Evolutionary conservation across 2,888 invertebrate species (phyloP), one percentile per base, ranked within the genome.

Genomic region (Cephus runcator): DNA sequence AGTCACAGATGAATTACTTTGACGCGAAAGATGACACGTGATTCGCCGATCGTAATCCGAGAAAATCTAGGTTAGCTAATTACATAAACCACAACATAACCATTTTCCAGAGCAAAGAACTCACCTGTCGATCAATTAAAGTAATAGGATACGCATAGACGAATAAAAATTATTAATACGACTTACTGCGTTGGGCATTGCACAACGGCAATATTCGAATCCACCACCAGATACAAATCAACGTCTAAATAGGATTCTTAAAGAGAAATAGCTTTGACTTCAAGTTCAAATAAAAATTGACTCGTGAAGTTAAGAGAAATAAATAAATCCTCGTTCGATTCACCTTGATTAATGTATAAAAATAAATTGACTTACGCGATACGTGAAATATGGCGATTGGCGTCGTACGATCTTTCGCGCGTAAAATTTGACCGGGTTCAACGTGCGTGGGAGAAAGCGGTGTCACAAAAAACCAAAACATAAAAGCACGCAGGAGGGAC

Each of bases 21-120:
- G 6, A 56, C 40, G 40, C 2, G 23, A 23, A 40, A 56, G 40
- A 56, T 56, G 40, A 23, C 73, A 36, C 74, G 79, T 75, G 76
- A 76, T 81, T 85, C 85, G 82, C 84, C 86, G 85, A 86, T 85
- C 84, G 86, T 86, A 86, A 85, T 85, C 85, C 84, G 84, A 85
- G 83, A 87, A 86, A 85, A 87, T 87, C 83, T 86, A 83, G 85
- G 86, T 87, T 87, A 87, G 85, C 84, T 86, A 85, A 84, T 82
- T 84, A 80, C 1, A 56, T 23, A 80, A 81, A 73, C 79, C 83
- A 83, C 82, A 83, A 83, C 83, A 81, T 80, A 79, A 85, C 81
- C 80, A 35, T 85, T 84, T 85, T 76, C 81, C 80, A 77, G 77
- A 56, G 40, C 1, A 23, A 56, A 56, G 23, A 56, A 56, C 23